phyloP scores from a whole-genome alignment of 2,888 invertebrate species.

The Aleiodes testaceus region DNA sequence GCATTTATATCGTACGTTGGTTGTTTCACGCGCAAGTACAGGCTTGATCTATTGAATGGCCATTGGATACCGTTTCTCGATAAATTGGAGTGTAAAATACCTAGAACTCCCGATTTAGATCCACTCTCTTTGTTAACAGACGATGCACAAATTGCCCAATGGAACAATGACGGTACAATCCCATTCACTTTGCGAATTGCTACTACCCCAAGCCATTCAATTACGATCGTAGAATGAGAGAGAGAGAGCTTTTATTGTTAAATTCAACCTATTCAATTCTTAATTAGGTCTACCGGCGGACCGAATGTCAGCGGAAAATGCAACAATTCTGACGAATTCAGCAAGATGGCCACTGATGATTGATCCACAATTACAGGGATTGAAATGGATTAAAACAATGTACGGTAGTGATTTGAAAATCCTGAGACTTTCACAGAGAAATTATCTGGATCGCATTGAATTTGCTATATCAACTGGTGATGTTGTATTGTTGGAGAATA shows the following conservation, averaged over 20 bases:
- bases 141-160: conserved; percentile 92
- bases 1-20: conserved; percentile 97
- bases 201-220: neutral
- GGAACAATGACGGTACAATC: conserved; percentile 89
- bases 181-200: conserved; percentile 4
- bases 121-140: conserved; percentile 91
- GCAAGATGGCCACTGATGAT: conserved; percentile 96
- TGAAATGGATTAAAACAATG: conserved; percentile 96
- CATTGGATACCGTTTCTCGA: conserved; percentile 88
- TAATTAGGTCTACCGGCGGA: conserved; percentile 82
- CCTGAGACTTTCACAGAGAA: conserved; percentile 85
- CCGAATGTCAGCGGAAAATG: conserved; percentile 95
- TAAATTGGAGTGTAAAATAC: conserved; percentile 82
- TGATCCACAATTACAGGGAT: conserved; percentile 93
- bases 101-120: conserved; percentile 85
- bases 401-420: conserved; percentile 84
- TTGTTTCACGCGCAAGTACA: conserved; percentile 90
- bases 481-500: conserved; percentile 89
- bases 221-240: neutral
- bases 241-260: conserved; percentile 5
- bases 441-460: conserved; percentile 89
- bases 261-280: neutral
- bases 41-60: conserved; percentile 84
- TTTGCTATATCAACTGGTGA: conserved; percentile 83
- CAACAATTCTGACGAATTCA: conserved; percentile 91